Evolutionary conservation across 2,797 vertebrate species (phyloP).

Genomic region (Chloroceryle inda): DNA sequence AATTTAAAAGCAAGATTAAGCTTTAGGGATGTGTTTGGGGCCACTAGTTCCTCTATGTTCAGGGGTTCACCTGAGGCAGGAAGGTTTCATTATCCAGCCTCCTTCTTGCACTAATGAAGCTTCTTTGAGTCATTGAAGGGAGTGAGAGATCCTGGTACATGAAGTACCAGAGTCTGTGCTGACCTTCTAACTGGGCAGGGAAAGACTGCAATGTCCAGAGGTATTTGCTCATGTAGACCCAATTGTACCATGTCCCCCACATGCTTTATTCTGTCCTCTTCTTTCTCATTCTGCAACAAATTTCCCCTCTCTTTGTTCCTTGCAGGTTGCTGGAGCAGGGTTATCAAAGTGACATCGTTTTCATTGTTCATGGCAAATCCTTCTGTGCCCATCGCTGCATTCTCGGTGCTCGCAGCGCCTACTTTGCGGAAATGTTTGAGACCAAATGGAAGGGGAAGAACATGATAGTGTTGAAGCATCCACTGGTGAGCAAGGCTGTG

Average conservation of each 20-base stretch:
- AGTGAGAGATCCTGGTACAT: background rate
- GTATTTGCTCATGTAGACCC: background rate
- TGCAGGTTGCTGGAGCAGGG: slow-evolving; percentile 93
- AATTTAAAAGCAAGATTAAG: background rate
- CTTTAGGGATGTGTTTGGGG: background rate
- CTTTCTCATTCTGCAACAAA: background rate
- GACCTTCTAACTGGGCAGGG: background rate
- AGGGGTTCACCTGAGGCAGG: background rate
- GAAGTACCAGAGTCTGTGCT: background rate
- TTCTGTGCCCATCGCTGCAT: slow-evolving; percentile 93
- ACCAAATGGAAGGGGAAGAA: slow-evolving; percentile 94
- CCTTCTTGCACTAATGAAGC: background rate
- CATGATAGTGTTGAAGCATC: slow-evolving; percentile 92
- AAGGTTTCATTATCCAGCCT: background rate
- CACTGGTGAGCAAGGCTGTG: slow-evolving; percentile 85
- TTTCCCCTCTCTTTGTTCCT: background rate
- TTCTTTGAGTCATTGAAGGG: background rate
- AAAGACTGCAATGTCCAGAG: background rate
- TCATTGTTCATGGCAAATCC: slow-evolving; percentile 92
- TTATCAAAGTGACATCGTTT: slow-evolving; percentile 89
- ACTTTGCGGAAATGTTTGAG: slow-evolving; percentile 95
- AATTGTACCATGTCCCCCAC: background rate
- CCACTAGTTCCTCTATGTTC: background rate
- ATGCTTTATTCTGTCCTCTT: background rate
- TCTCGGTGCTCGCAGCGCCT: slow-evolving; percentile 91